phyloP scores from a whole-genome alignment of 2,888 invertebrate genomes.

The Nymphalis c-album region DNA sequence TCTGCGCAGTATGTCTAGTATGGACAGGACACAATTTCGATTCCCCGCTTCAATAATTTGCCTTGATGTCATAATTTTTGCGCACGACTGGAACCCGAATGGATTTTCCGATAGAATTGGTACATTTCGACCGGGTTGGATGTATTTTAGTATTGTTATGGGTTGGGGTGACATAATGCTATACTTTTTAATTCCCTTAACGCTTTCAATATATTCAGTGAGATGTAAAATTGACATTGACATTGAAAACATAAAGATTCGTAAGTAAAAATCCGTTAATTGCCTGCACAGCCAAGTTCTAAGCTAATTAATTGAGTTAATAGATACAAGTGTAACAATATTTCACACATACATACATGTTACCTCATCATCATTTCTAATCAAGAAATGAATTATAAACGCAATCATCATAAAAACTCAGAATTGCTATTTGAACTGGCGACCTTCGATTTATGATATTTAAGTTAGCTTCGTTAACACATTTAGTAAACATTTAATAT shows the following conservation, averaged over 20 bases:
- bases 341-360: too few species aligned
- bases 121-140: constrained; percentile 53
- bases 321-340: too few species aligned
- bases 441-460: too few species aligned
- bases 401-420: too few species aligned
- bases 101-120: constrained; percentile 76
- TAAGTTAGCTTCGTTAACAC: too few species aligned
- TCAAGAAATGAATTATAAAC: too few species aligned
- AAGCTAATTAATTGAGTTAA: too few species aligned
- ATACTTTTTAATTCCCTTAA: constrained; percentile 61
- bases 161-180: constrained; percentile 56
- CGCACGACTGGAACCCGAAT: constrained; percentile 69
- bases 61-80: constrained; percentile 72
- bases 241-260: constrained; percentile 11
- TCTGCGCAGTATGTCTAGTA: constrained; percentile 31
- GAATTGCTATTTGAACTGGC: too few species aligned
- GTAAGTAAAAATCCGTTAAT: too few species aligned
- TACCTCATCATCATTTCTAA: too few species aligned
- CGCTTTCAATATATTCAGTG: constrained; percentile 47
- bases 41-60: constrained; percentile 63
- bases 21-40: constrained; percentile 40
- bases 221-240: constrained; percentile 31
- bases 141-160: constrained; percentile 54
- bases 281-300: too few species aligned
- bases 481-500: too few species aligned